Conservation (phyloP, 2,888 invertebrate genomes). For the Caradrina kadenii region DNA sequence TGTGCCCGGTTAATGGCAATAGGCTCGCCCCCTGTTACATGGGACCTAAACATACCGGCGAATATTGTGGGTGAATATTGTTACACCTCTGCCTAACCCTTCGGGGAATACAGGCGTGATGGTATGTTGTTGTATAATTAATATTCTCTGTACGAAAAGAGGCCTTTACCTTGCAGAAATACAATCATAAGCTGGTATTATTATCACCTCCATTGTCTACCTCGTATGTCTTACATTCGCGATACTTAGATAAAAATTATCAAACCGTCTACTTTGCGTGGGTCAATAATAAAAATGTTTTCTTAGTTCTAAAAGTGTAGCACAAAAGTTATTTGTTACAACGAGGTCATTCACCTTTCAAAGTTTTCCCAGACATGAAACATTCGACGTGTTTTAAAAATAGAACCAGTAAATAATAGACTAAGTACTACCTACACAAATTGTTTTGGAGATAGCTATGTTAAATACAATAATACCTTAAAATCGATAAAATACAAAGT, state of each 20-base stretch:
- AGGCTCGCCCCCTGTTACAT: no score
- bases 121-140: no score
- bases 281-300: conserved; percentile 14
- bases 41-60: no score
- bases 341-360: conserved; percentile 29
- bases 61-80: no score
- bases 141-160: no score
- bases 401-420: conserved; percentile 29
- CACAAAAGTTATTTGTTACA: conserved; percentile 27
- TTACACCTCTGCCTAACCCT: no score
- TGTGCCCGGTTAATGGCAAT: no score
- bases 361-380: conserved; percentile 28
- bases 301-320: conserved; percentile 27
- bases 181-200: no score
- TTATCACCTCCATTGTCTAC: no score
- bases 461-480: not conserved
- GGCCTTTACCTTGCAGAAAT: no score
- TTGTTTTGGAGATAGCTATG: not conserved
- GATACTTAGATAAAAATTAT: not conserved
- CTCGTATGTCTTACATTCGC: not conserved
- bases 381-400: conserved; percentile 33
- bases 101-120: no score
- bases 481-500: not conserved
- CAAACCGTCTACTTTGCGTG: not conserved
- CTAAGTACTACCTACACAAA: not conserved